Base-by-base conservation (phyloP, 2,113 vertebrate genomes). In the Dermatemys mawii region DNA sequence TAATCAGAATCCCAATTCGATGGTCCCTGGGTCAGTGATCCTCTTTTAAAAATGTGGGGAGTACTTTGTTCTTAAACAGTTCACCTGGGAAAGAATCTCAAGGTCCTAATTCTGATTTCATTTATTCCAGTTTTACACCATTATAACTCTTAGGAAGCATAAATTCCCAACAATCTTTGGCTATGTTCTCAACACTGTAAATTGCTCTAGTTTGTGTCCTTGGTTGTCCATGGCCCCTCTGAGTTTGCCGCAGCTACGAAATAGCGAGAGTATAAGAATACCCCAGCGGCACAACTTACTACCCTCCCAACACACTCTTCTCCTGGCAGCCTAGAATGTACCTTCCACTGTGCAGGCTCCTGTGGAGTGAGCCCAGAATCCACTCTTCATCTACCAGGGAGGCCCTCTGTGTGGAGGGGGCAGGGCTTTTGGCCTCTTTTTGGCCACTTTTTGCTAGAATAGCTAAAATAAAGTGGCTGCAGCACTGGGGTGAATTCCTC, bases 21-120 rank as follows among this genome's bases (percentile, higher is more conserved):
- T 63, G 73, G 54, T 94, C 82, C 86, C 91, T 97, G 90, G 87
- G 82, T 94, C 82, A 90, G 86, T 78, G 92, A 89, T 89, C 90
- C 96, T 94, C 93, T 90, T 95, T 97, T 96, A 88, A 92, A 94
- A 95, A 79, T 70, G 48, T 13, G 38, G 35, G 9, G 2, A 12
- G 11, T 75, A 75, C 70, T 41, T 75, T 75, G 44, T 22, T 87
- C 87, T 54, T 87, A 92, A 92, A 63, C 91, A 93, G 88, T 6
- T n/a, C 44, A 27, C 44, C 84, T 67, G 89, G 94, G 57, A 95
- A 92, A 90, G 8, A 93, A 90, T 9, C 7, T 92, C 90, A 90
- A 89, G 90, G 78, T 51, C n/a, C 22, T 53, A 24, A n/a, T 80
- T 80, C 50, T 38, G n/a, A 53, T 53, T 80, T 78, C 80, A 73